Base-by-base conservation (phyloP, 2,888 invertebrate species). In the Hypolimnas misippus region DNA sequence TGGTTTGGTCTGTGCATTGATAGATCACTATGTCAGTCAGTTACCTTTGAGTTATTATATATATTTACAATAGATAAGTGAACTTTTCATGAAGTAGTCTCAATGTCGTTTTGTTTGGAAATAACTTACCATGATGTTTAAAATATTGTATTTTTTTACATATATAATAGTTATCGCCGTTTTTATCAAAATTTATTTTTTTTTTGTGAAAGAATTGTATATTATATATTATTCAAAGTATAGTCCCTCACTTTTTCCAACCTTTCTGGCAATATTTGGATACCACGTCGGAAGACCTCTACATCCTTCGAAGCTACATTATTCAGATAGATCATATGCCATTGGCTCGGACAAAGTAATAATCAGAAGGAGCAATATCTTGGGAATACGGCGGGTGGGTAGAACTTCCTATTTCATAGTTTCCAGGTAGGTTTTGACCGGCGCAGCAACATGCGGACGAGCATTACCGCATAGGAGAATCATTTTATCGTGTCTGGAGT, bases 401-500 rank as follows among this genome's bases (percentile, higher is more conserved):
- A 44, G 19, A 8, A 17, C 19, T 44, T 44, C 19, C 44, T 10
- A 19, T 8, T 44, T 10, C 7, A 44, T 17, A 5, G 44, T 19
- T 19, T 44, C 10, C n/a, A 44, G 19, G 10, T 17, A 8, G 17
- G 7, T 44, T 17, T 19, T 44, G 6, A 44, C 44, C 17, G 44
- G 44, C 2, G 3, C 12, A 8, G 19, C 19, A 3, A 44, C 19
- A 19, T 19, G 44, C 10, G 44, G 19, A 19, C 19, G 44, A 44
- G 19, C 40, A 14, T 40, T 40, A 40, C 7, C 40, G 12, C 14
- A 0, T 40, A 40, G 14, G 1, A 40, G 40, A 40, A 40, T 16
- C n/a, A 42, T 62, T 56, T 46, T 65, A 55, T 40, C 16, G 40
- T 16, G 16, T 40, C 40, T 40, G 16, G n/a, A 16, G n/a, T 40